phyloP scores from a whole-genome alignment of 2,797 vertebrate species.

The Sebastolobus alascanus region DNA sequence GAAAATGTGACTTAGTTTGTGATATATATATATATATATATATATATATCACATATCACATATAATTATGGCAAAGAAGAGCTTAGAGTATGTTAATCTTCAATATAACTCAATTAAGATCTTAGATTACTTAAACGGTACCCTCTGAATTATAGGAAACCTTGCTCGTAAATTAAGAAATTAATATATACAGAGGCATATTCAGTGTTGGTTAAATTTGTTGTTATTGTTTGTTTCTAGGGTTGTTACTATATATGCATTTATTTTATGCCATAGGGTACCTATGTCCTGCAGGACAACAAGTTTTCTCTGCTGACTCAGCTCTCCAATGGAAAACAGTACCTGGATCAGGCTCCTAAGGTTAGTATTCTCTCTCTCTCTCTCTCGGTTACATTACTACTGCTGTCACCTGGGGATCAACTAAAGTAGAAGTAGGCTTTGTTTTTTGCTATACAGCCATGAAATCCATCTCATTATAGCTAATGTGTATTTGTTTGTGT shows the following conservation, averaged over 20 bases:
- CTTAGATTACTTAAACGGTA: not conserved
- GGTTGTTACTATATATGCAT: not conserved
- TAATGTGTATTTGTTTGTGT: constrained; percentile 7
- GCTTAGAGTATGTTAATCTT: not conserved
- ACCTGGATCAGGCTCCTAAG: constrained; percentile 91
- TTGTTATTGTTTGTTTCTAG: not conserved
- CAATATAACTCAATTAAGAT: not conserved
- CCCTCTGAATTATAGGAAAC: too few relatives aligned
- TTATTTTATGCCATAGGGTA: constrained; percentile 82
- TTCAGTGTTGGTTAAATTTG: not conserved
- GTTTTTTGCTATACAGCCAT: not conserved
- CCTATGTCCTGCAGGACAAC: constrained; percentile 91
- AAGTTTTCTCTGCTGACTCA: constrained; percentile 86
- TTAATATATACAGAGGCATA: not conserved
- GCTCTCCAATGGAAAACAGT: constrained; percentile 89
- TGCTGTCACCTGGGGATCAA: not conserved
- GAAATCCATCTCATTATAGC: not conserved
- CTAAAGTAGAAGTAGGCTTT: not conserved
- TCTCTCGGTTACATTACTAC: not conserved
- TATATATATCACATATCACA: too few relatives aligned
- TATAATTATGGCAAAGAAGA: not conserved
- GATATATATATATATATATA: not conserved
- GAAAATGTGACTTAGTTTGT: not conserved
- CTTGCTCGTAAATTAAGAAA: not conserved
- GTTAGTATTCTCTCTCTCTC: constrained; percentile 62